Evolutionary conservation across 2,797 vertebrate species (phyloP).

Genomic region (Crypturellus tataupa): DNA sequence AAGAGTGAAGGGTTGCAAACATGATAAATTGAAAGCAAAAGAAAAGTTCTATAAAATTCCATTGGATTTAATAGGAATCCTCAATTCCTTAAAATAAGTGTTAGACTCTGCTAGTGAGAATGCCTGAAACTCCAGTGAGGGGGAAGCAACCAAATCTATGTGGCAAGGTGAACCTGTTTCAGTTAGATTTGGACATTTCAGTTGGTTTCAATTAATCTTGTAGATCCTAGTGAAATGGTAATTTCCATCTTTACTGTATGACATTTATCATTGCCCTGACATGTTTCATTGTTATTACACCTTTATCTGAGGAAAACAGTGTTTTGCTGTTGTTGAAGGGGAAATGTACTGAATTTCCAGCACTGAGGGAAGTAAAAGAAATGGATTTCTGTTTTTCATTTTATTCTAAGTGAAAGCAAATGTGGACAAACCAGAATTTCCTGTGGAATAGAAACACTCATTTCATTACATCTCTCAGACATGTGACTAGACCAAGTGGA

Average conservation of each 20-base stretch:
- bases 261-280: not conserved
- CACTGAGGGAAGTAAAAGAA: not conserved
- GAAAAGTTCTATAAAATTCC: not conserved
- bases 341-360: not conserved
- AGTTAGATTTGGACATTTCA: constrained; percentile 13
- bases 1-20: not conserved
- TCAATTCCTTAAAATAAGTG: not conserved
- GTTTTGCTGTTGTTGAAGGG: not conserved
- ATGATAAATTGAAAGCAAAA: not conserved
- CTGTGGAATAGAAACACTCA: not conserved
- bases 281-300: not conserved
- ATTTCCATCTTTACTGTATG: constrained; percentile 11
- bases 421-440: not conserved
- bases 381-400: not conserved
- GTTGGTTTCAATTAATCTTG: constrained; percentile 33
- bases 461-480: not conserved
- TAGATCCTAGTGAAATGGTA: not conserved
- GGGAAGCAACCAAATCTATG: constrained; percentile 6
- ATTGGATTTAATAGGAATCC: not conserved
- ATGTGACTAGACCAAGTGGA: not conserved
- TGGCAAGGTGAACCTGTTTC: not conserved
- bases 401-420: not conserved
- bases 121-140: not conserved
- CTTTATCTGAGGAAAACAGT: constrained; percentile 27
- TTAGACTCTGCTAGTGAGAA: not conserved